phyloP scores from a whole-genome alignment of 1,140 invertebrate genomes.

The Myzus persicae region DNA sequence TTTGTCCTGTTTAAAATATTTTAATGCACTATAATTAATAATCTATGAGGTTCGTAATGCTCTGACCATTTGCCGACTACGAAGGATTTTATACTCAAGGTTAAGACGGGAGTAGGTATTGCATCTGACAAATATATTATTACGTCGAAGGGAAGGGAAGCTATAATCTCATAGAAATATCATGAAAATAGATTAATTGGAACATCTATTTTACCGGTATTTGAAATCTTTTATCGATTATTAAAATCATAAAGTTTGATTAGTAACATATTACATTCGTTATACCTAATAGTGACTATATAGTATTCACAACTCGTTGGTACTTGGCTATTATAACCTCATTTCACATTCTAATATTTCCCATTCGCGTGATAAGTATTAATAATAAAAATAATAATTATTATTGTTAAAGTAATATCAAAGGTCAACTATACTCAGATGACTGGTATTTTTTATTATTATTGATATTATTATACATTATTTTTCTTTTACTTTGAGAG shows the following conservation, averaged over 20 bases:
- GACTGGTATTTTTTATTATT: conserved; percentile 12
- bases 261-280: neutral
- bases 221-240: neutral
- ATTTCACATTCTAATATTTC: neutral
- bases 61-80: neutral
- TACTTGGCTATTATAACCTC: conserved; percentile 4
- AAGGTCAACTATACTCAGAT: conserved; percentile 1
- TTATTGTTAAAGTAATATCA: conserved; percentile 6
- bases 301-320: neutral
- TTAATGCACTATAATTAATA: conserved; percentile 7
- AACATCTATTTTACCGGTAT: neutral
- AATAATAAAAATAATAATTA: neutral
- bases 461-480: no score
- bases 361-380: neutral
- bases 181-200: neutral
- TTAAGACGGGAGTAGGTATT: neutral
- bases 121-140: neutral
- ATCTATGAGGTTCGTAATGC: neutral
- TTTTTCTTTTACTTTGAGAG: neutral
- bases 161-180: neutral
- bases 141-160: neutral
- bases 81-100: neutral
- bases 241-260: neutral
- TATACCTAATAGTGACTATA: neutral
- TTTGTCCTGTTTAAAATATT: neutral